A percentile compares a stretch with the other conserved stretches of the same genome.
Conservation (phyloP, 1,140 invertebrate species). For the Apocrypta bakeri region DNA sequence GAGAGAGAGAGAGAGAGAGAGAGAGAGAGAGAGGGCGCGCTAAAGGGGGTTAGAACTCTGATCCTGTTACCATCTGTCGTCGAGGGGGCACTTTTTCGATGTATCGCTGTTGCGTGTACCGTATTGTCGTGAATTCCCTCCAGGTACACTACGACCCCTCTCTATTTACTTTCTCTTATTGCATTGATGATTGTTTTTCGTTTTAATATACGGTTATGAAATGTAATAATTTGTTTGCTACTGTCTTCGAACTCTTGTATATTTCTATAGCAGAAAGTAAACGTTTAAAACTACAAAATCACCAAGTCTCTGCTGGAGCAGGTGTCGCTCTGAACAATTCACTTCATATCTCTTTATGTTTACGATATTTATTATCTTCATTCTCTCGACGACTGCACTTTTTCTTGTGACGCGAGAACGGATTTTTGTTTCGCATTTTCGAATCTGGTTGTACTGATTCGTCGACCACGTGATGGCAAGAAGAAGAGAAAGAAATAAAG, state of each 20-base stretch:
- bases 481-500: constrained; percentile 1
- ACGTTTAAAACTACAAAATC: constrained; percentile 4
- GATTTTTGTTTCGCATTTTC: constrained; percentile 19
- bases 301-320: neutral
- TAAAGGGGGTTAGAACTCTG: too few relatives aligned
- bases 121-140: constrained; percentile 15
- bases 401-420: constrained; percentile 1
- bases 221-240: neutral
- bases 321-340: too few relatives aligned
- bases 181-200: neutral
- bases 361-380: neutral
- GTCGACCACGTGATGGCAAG: constrained; percentile 40
- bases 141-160: constrained; percentile 4
- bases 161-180: constrained; percentile 13
- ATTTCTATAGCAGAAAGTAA: neutral
- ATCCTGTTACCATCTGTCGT: constrained; percentile 38
- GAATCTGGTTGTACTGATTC: constrained; percentile 35
- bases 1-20: too few relatives aligned
- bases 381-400: neutral
- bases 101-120: neutral
- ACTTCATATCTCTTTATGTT: too few relatives aligned
- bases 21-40: too few relatives aligned
- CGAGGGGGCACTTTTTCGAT: neutral
- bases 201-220: neutral
- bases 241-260: neutral